A percentile compares a stretch with the other conserved stretches of the same genome.
Evolutionary conservation across 1,140 invertebrate genomes (phyloP).

Genomic region (Berghia stephanieae): DNA sequence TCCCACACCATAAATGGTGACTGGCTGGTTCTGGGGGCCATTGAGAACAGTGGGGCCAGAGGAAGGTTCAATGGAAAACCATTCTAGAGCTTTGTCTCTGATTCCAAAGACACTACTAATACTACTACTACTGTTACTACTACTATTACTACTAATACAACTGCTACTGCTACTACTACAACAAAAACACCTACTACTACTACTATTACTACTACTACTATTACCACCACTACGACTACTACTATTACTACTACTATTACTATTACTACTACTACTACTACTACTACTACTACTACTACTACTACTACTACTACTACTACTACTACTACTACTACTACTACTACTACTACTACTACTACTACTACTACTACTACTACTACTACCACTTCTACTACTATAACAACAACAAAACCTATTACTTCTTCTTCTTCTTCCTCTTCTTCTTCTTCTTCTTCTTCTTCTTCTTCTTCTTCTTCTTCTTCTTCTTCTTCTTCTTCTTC

Average conservation of each 20-base stretch:
- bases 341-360: slow-evolving; percentile 18
- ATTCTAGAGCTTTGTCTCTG: too few species aligned
- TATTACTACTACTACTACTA: slow-evolving; percentile 24
- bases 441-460: slow-evolving; percentile 10
- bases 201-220: slow-evolving; percentile 14
- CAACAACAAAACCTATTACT: neutral
- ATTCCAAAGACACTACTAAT: neutral
- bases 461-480: slow-evolving; percentile 8
- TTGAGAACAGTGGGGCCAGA: too few species aligned
- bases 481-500: slow-evolving; percentile 10
- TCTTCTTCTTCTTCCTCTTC: slow-evolving; percentile 16
- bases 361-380: slow-evolving; percentile 7
- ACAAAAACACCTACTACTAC: neutral
- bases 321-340: slow-evolving; percentile 23
- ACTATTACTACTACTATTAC: slow-evolving; percentile 21
- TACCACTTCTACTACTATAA: slow-evolving; percentile 2
- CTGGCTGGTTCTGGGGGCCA: too few species aligned
- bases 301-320: neutral
- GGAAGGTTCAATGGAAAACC: too few species aligned
- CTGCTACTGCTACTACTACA: slow-evolving; percentile 18
- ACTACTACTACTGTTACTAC: slow-evolving; percentile 25
- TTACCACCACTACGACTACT: slow-evolving; percentile 15
- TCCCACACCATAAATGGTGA: too few species aligned
- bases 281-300: slow-evolving; percentile 10
- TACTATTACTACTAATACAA: slow-evolving; percentile 15